phyloP scores from a whole-genome alignment of 2,113 vertebrate genomes.

The Caranx melampygus region DNA sequence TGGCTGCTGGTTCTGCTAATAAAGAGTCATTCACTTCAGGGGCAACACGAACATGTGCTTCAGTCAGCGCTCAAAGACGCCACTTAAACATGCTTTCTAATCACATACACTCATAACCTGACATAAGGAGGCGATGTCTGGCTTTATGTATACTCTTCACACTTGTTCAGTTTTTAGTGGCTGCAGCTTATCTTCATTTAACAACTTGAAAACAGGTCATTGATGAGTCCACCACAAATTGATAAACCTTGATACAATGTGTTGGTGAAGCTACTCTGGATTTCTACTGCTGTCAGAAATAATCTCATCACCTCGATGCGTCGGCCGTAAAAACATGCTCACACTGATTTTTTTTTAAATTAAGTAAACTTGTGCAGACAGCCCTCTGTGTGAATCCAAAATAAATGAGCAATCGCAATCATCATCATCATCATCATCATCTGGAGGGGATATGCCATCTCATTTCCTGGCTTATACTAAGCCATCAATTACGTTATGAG shows the following conservation, averaged over 20 bases:
- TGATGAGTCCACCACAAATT: neutral
- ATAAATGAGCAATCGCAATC: constrained; percentile 51
- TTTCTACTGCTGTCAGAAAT: neutral
- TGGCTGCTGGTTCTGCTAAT: constrained; percentile 18
- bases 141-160: neutral
- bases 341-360: too few species aligned
- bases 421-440: constrained; percentile 34
- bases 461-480: constrained; percentile 60
- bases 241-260: neutral
- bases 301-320: neutral
- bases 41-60: neutral
- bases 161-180: neutral
- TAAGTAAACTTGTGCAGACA: neutral
- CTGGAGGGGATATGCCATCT: constrained; percentile 33
- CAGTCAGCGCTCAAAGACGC: neutral
- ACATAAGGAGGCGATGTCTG: constrained; percentile 3
- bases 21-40: constrained; percentile 23
- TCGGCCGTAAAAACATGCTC: neutral
- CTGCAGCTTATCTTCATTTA: neutral
- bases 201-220: neutral
- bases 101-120: neutral
- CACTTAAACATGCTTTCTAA: constrained; percentile 5
- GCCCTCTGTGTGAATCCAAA: neutral
- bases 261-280: neutral
- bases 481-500: constrained; percentile 39